A percentile compares a stretch with the other conserved stretches of the same genome.
Conservation (phyloP, 2,797 vertebrate genomes). For the Oophaga sylvatica region DNA sequence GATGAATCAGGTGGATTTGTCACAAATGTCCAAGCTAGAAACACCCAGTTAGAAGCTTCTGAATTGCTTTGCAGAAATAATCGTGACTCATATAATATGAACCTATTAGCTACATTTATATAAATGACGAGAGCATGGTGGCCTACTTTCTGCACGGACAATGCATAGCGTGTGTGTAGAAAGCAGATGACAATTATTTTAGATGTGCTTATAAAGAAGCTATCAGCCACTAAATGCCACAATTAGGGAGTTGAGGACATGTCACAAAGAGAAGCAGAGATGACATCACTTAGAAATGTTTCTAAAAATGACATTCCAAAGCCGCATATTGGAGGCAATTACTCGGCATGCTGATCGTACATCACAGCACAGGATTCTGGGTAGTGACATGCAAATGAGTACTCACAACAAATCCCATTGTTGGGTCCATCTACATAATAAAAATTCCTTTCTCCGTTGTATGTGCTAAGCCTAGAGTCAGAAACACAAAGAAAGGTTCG, state of each 20-base stretch:
- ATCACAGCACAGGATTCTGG: slow-evolving; percentile 1
- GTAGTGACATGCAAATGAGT: slow-evolving; percentile 39
- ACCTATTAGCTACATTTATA: no score
- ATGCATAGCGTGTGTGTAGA: not conserved
- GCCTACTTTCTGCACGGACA: not conserved
- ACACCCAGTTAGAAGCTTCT: no score
- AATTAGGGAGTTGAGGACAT: not conserved
- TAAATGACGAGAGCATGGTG: not conserved
- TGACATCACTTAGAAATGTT: slow-evolving; percentile 2
- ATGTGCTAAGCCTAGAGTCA: not conserved
- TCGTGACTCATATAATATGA: no score
- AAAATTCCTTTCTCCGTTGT: not conserved
- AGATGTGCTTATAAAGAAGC: not conserved
- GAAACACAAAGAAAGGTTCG: not conserved
- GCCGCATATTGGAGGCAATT: not conserved
- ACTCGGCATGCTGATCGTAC: slow-evolving; percentile 1
- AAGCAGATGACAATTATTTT: not conserved
- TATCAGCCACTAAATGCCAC: not conserved
- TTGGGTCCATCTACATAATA: slow-evolving; percentile 25
- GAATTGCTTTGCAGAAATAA: no score
- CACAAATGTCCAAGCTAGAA: no score
- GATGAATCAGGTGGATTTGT: no score
- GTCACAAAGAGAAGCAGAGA: slow-evolving; percentile 1
- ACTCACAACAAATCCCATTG: slow-evolving; percentile 28
- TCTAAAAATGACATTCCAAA: slow-evolving; percentile 17